These are phyloP conservation scores for Styela clava DNA, from an alignment of 23 tunicate species.

Conservation along the genomic window DNA sequence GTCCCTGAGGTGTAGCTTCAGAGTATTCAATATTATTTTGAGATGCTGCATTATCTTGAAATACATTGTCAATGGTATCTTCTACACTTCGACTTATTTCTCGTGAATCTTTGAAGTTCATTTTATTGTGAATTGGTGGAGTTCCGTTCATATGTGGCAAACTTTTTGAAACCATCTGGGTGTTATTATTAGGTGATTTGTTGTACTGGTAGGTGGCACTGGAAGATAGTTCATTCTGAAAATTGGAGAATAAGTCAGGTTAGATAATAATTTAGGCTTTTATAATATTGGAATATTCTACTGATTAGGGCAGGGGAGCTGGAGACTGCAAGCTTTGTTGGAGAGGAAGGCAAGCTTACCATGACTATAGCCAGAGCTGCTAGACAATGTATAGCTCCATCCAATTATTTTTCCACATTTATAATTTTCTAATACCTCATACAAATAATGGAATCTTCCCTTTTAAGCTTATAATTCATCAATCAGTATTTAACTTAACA, in stretches of 20 bases:
- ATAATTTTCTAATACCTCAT: too few relatives aligned
- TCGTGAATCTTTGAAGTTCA: background rate
- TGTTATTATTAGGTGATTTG: constrained; percentile 19
- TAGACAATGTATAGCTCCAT: too few relatives aligned
- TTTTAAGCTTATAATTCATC: too few relatives aligned
- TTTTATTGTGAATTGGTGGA: constrained; percentile 9
- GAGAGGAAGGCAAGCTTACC: too few relatives aligned
- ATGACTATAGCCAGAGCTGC: too few relatives aligned
- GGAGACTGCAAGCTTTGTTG: too few relatives aligned
- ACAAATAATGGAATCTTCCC: too few relatives aligned
- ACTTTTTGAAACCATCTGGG: constrained; percentile 17
- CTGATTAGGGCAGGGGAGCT: too few relatives aligned
- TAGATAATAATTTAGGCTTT: too few relatives aligned
- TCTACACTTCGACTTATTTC: background rate
- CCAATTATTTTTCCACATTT: too few relatives aligned
- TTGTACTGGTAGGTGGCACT: background rate
- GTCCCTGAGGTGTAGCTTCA: background rate
- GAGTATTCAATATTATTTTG: background rate
- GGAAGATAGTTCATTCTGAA: constrained; percentile 21
- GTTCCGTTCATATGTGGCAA: constrained; percentile 10
- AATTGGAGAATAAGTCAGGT: background rate
- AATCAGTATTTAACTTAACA: too few relatives aligned
- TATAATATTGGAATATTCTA: too few relatives aligned
- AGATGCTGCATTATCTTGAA: background rate
- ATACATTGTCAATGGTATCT: background rate